Base-by-base conservation (phyloP, 2,888 invertebrate genomes). In the Resseliella maxima region DNA sequence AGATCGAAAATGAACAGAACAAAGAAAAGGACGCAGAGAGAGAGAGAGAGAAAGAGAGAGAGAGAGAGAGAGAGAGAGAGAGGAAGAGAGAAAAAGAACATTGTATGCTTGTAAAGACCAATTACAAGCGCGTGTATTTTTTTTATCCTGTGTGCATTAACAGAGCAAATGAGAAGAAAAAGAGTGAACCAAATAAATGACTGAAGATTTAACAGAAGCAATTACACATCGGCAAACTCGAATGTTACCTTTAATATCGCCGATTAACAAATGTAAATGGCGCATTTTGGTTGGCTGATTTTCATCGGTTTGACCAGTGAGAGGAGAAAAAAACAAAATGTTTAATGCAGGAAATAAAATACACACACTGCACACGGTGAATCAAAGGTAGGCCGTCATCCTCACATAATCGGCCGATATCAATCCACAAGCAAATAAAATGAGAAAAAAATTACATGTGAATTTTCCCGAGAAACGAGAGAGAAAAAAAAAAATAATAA, bases 171-270 rank as follows among this genome's bases (percentile, higher is more conserved):
- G 72, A 72, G 31, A 72, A 72, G 72, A 72, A 72, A 72, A 24
- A 59, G 59, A 72, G 72, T 72, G 31, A 15, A 72, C 31, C 72
- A 72, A 15, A 72, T 72, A 31, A 72, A 72, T 72, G 72, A 72
- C 72, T 72, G 15, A 72, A 72, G 72, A 72, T 72, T 72, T 72
- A 72, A 72, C 72, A 72, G 72, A 72, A 72, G 72, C 72, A 72
- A 72, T 72, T 72, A 72, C 35, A 72, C n/a, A 31, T 31, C 72
- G 31, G 72, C 12, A 72, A 72, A 72, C 72, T 72, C 72, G 31
- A 72, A 72, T 72, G 35, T 72, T 31, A 72, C 72, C 72, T 72
- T 72, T 72, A 72, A 72, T 72, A 72, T 31, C 31, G 72, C 15
- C 31, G 72, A 72, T 72, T 72, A 72, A 72, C 72, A 72, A 31